Conservation (phyloP, 2,888 invertebrate species). For the Hydropsyche betteni region DNA sequence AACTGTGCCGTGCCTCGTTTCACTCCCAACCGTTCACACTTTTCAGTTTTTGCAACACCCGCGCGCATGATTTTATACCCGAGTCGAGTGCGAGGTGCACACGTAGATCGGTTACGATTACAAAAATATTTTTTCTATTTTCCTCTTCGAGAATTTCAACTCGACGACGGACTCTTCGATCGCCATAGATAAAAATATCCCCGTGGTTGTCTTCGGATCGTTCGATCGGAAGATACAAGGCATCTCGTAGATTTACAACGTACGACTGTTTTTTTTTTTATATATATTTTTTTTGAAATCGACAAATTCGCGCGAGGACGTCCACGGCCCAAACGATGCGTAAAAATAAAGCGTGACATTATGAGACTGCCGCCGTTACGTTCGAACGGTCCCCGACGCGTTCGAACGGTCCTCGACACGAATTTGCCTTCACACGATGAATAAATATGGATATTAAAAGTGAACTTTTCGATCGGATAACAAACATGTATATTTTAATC, state of each 20-base stretch:
- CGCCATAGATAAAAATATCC: conserved; percentile 2
- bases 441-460: too few relatives aligned
- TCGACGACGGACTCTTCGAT: conserved; percentile 22
- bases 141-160: conserved; percentile 1
- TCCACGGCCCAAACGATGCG: too few relatives aligned
- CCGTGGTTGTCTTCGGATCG: conserved; percentile 2
- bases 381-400: too few relatives aligned
- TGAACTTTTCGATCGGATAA: too few relatives aligned
- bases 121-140: conserved; percentile 22
- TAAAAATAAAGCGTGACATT: too few relatives aligned
- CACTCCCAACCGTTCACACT: not conserved
- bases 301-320: too few relatives aligned
- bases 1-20: not conserved
- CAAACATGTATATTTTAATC: too few relatives aligned
- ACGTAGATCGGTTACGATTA: conserved; percentile 15
- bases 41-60: conserved; percentile 13
- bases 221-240: conserved; percentile 22
- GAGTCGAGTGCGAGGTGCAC: conserved; percentile 14
- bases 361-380: too few relatives aligned
- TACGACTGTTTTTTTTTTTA: too few relatives aligned
- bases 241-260: not conserved
- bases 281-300: too few relatives aligned
- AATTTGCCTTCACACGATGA: too few relatives aligned
- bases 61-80: conserved; percentile 1
- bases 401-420: too few relatives aligned